Base-by-base conservation (phyloP, 2,888 invertebrate genomes). In the Eudemis profundana region DNA sequence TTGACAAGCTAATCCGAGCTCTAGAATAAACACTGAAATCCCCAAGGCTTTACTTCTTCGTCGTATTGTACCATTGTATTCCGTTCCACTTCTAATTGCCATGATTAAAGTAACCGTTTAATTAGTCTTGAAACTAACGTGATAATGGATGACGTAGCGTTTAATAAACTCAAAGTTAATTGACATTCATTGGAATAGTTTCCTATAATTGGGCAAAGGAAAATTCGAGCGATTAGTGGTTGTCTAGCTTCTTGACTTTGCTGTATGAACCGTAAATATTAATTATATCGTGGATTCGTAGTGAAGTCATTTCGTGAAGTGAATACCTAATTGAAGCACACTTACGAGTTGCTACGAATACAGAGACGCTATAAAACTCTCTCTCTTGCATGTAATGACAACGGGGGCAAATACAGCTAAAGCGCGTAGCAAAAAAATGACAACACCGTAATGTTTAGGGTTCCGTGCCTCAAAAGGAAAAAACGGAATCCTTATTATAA, bases 31-130 rank as follows among this genome's bases (percentile, higher is more conserved):
- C 57, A 21, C 42, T 42, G 42, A 42, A 63, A 57, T 57, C 50
- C 44, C 14, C 57, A 36, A 50, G 57, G 23, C 57, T 40, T 59
- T 36, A 44, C 47, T 47, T 51, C 50, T 50, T 64, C 64, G 46
- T 8, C 14, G 38, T 27, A 59, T 64, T 23, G 50, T 44, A 44
- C 46, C 50, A 64, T 57, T 64, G 50, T 59, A 51, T 44, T 53
- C 40, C 47, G 54, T 36, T 21, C 36, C 57, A 36, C 33, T 50
- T 36, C 17, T 57, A 59, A 64, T 59, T 50, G 49, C 57, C 57
- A 44, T 36, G 33, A 51, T 59, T 64, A 64, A 64, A 42, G 42
- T 44, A 59, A 59, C 38, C 44, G 19, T 64, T 64, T 57, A 36
- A 57, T 57, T 50, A 44, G 50, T 56, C 50, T 44, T 38, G 50